These are phyloP conservation scores for Acropora tenuis DNA, from an alignment of 64 coral and sea anemone genomes.

Conservation along the genomic window DNA sequence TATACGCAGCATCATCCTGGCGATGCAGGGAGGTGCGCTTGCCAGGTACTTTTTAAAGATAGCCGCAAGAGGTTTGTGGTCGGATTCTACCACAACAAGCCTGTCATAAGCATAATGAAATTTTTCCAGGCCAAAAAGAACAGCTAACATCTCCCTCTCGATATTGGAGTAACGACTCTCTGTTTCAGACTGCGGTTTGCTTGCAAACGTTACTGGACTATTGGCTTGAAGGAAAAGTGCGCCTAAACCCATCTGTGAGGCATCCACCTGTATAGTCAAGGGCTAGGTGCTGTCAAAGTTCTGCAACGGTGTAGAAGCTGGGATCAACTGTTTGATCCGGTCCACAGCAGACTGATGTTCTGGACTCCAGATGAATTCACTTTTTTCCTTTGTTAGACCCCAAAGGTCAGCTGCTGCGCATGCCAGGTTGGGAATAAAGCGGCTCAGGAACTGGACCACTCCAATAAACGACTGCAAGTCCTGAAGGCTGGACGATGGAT, in stretches of 20 bases:
- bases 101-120: conserved; percentile 61
- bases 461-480: too few species aligned
- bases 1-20: conserved; percentile 36
- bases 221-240: conserved; percentile 43
- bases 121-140: conserved; percentile 57
- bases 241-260: conserved; percentile 30
- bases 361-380: conserved; percentile 24
- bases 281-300: conserved; percentile 36
- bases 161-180: conserved; percentile 34
- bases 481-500: too few species aligned
- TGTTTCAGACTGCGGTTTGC: conserved; percentile 14
- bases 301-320: conserved; percentile 2
- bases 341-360: conserved; percentile 50
- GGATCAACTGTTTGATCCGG: conserved; percentile 35
- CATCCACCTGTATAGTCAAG: conserved; percentile 50
- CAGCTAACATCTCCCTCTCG: conserved; percentile 43
- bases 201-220: conserved; percentile 21
- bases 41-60: conserved; percentile 41
- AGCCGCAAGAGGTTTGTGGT: conserved; percentile 58
- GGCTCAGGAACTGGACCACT: conserved; percentile 34
- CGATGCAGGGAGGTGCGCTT: conserved; percentile 42
- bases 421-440: conserved; percentile 59
- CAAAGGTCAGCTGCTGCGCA: conserved; percentile 47
- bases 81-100: conserved; percentile 26
- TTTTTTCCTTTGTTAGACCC: conserved; percentile 47